Evolutionary conservation across 2,113 vertebrate species (phyloP), one percentile per base, ranked within the genome.

Genomic region (Petrocephalus microphthalmus): DNA sequence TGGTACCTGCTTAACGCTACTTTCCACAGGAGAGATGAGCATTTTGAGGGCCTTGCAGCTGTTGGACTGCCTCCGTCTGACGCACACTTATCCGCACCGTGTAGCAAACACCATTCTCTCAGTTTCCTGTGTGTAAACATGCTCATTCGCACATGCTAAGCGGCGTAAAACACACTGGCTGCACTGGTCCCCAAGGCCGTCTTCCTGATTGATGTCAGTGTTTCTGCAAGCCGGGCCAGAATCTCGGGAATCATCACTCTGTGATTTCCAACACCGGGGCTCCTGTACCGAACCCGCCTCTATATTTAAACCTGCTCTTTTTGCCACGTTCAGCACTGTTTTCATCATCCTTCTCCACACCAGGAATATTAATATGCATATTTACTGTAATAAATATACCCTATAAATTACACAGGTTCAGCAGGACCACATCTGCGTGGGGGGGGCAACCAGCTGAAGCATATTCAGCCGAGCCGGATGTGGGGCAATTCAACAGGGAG

Each of bases 311-410:
- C 87, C 7, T 13, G 6, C 64, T 42, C 37, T 88, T 88, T 88
- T 85, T 60, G 78, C 87, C 87, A 47, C 45, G 22, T 88, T 88
- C 87, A 88, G 87, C 87, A 83, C 87, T 57, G 74, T 53, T 84
- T 88, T 57, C 22, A 82, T 88, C 84, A 54, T 85, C 81, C 25
- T 57, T 83, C 56, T 53, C 49, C 33, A 84, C 53, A 56, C 87
- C 29, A 57, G 87, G 78, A 88, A 82, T 88, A 88, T 88, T 88
- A 83, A 88, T 88, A 88, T 88, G 74, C 89, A 88, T 88, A 88
- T 88, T 90, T 88, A 90, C 87, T 53, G 54, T 71, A 87, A 90
- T 90, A 90, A 90, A 90, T 57, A 90, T 87, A 88, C 60, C 42
- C 89, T 60, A 88, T 90, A 90, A 90, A 88, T 90, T 88, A 88